Base-by-base conservation (phyloP, 2,113 vertebrate genomes). In the Chloropsis cyanopogon region DNA sequence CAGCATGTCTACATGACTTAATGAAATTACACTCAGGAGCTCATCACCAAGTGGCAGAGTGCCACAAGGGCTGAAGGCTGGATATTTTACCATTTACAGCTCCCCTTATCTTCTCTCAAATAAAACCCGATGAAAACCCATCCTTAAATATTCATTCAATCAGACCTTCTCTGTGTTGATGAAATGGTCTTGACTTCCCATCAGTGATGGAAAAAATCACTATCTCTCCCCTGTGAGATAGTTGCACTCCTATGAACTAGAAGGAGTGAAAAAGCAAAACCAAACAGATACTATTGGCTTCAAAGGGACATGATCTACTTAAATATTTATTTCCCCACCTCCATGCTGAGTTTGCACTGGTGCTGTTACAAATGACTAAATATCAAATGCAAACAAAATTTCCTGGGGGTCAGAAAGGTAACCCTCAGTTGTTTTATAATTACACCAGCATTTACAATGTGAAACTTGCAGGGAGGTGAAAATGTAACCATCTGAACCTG, bases 71-170 rank as follows among this genome's bases (percentile, higher is more conserved):
- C 29, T 53, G n/a, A 53, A 77, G 35, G 21, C 12, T 81, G 41
- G n/a, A 39, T 54, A 63, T 41, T 63, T 53, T 41, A 60, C 12
- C 11, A 44, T 44, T 29, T 64, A 49, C 17, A 28, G 5, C 52
- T 9, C 17, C 14, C 24, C 4, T 35, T 59, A 49, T 3, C 11
- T 77, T 44, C 29, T 53, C 28, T 63, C 37, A 90, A 79, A 75
- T 9, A 52, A 71, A 82, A 18, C 4, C 3, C 0, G 1, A 10
- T 31, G 11, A 52, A 61, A 52, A 21, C 4, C 0, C 12, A 50
- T 10, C 8, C 21, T 64, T 33, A 82, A 90, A 60, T 29, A 47
- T 72, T 64, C 18, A 49, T 42, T 95, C 49, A 66, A 0, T 35
- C 44, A 65, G 24, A 46, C 28, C 17, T 90, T 69, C 50, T 71